Evolutionary conservation across 2,113 vertebrate species (phyloP), one percentile per base, ranked within the genome.

Genomic region (Thamnaconus septentrionalis): DNA sequence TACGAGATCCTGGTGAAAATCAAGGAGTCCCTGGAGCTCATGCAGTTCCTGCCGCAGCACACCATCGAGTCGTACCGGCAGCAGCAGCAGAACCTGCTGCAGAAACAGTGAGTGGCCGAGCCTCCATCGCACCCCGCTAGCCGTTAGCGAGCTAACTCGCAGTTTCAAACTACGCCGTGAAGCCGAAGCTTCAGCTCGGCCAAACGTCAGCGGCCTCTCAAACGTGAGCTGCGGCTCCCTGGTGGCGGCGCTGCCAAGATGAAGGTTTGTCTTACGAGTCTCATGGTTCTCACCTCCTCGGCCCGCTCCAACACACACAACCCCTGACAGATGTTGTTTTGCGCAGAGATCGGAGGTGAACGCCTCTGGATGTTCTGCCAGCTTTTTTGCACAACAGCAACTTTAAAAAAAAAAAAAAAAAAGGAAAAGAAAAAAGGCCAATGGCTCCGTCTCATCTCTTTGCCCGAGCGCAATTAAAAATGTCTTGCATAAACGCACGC

Each of bases 1-100:
- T 99, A 99, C 3, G 97, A 99, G 80, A 98, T 98, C 90, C 90
- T 99, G 65, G 85, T 99, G 51, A 99, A 99, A 92, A 99, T 99
- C 88, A 99, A 99, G 75, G 97, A 99, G 81, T 98, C 97, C 40
- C 86, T 99, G 91, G 97, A 99, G 56, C 94, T 99, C 63, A 98
- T 98, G 96, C 97, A 99, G 91, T 97, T 94, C 70, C 93, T 99
- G 64, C 97, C 97, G 0, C 96, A 98, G 86, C 97, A 98, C 87
- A 98, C 97, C 0, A 98, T 99, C 6, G 97, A 99, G 82, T 97
- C 94, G 0, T 99, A 99, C 90, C 84, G 97, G 48, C 96, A 98
- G 77, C 97, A 99, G 82, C 97, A 99, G 67, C 97, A 99, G 79
- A 97, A 95, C 75, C 91, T 99, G 68, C 92, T 99, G 64, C 97